Conservation (phyloP, 2,797 vertebrate species). For the Micrastur ruficollis region DNA sequence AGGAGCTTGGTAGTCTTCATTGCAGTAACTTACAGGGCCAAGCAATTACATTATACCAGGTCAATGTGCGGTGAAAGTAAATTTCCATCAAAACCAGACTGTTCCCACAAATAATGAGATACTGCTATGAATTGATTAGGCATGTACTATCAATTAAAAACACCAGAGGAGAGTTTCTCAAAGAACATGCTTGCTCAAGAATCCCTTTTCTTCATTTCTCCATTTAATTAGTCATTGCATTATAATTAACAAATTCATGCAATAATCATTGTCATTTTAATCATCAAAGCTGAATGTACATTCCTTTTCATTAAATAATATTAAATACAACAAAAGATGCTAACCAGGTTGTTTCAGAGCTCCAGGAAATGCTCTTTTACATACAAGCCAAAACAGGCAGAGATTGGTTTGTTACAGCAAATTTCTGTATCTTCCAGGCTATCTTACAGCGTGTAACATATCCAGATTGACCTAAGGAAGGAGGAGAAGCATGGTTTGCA, state of each 20-base stretch:
- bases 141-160: neutral
- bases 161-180: neutral
- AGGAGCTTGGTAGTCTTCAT: neutral
- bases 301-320: constrained; percentile 17
- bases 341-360: constrained; percentile 4
- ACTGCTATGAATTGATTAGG: neutral
- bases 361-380: constrained; percentile 15
- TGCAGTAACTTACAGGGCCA: neutral
- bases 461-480: neutral
- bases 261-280: constrained; percentile 44
- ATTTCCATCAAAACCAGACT: constrained; percentile 6
- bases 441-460: neutral
- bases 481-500: neutral
- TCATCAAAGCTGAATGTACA: constrained; percentile 20
- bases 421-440: neutral
- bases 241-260: constrained; percentile 51
- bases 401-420: neutral
- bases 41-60: neutral
- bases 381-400: constrained; percentile 9
- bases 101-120: constrained; percentile 3
- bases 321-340: constrained; percentile 17
- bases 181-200: constrained; percentile 50
- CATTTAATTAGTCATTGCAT: constrained; percentile 49
- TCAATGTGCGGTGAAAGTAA: neutral
- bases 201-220: constrained; percentile 51